Base-by-base conservation (phyloP, 1,140 invertebrate species). In the Lithobius niger region DNA sequence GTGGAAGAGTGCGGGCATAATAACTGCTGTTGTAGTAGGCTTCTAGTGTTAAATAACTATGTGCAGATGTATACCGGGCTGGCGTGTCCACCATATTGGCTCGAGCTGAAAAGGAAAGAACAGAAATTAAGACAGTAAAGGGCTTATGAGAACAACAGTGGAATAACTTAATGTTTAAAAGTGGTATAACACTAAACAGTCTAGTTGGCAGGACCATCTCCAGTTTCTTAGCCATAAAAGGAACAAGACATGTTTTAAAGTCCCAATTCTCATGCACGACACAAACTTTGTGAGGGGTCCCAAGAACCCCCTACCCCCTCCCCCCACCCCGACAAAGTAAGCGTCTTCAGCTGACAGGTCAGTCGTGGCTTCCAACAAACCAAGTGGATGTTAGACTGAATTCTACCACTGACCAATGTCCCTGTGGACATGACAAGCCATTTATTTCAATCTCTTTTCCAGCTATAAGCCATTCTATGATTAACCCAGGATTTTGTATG, bases 1-100 rank as follows among this genome's bases (percentile, higher is more conserved):
- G 69, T 1, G 71, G 71, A 16, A 73, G 59, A 28, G 64, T 64
- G 2, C 71, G 59, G 1, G 67, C 62, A 49, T 67, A 72, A 18
- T 64, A 64, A n/a, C 65, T 64, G 13, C 52, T 49, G 60, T 73
- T 72, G 59, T 54, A 66, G 47, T 65, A 61, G 1, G 69, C 64
- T n/a, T 70, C 65, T 18, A 70, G 54, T 1, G 69, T 72, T 19
- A 66, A 64, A 59, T 70, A 71, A 3, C 51, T 55, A 50, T 68
- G 66, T 3, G 57, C 57, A 19, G 65, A 63, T 15, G 59, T 62
- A 56, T 66, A 71, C 1, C 64, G 60, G 0, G 66, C 59, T 6
- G 70, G 70, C 24, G 63, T 66, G 60, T 72, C 69, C 2, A 72
- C 59, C 52, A 68, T 55, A 28, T 64, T 60, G 1, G 65, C 63